These are phyloP conservation scores for Microhierax caerulescens DNA, from an alignment of 2,797 vertebrate species.

Conservation along the genomic window DNA sequence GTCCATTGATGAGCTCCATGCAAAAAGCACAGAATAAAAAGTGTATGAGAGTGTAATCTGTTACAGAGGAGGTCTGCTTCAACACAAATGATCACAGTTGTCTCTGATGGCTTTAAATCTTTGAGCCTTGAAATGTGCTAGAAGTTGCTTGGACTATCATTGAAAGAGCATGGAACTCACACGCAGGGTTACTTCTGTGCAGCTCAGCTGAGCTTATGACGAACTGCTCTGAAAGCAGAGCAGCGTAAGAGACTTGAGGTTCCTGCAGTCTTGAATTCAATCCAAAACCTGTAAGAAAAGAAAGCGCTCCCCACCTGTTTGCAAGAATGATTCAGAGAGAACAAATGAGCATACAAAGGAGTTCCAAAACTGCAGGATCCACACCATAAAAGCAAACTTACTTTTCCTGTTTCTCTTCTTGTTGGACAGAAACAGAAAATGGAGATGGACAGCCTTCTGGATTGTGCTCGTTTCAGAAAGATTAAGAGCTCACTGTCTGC, in stretches of 20 bases:
- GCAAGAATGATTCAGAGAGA: conserved; percentile 74
- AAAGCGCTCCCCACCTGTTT: conserved; percentile 66
- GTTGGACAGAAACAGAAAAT: background rate
- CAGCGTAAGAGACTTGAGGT: background rate
- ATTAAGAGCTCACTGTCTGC: background rate
- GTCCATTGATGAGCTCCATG: background rate
- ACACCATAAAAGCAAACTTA: conserved; percentile 73
- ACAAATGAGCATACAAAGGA: conserved; percentile 53
- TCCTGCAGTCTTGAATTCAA: conserved; percentile 40
- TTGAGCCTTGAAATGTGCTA: background rate
- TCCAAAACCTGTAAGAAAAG: conserved; percentile 50
- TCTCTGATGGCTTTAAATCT: background rate
- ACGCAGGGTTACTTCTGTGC: background rate
- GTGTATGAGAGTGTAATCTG: background rate
- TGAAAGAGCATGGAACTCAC: background rate
- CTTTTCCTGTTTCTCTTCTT: conserved; percentile 34
- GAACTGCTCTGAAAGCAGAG: background rate
- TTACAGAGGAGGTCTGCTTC: background rate
- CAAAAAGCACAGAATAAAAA: background rate
- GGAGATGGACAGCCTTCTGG: background rate
- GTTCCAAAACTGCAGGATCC: conserved; percentile 67
- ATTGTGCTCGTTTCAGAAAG: background rate
- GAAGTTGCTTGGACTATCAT: background rate
- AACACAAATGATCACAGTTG: background rate
- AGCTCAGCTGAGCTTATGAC: background rate